These are phyloP conservation scores for Galeopsomyia nigrocyanea DNA, from an alignment of 2,888 invertebrate species.

Conservation along the genomic window DNA sequence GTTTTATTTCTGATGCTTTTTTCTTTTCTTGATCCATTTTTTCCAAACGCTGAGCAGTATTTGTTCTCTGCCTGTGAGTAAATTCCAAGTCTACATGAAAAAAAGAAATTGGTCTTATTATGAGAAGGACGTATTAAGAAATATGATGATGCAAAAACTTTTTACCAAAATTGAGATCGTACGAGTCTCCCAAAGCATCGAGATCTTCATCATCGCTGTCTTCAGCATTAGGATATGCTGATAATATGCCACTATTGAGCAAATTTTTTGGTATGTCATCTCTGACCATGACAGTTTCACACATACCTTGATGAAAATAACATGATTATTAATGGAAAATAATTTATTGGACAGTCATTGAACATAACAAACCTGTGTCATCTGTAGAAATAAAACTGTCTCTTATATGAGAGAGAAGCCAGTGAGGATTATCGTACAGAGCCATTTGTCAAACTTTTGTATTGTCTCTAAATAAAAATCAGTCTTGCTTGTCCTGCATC, in stretches of 20 bases:
- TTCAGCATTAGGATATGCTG: slow-evolving; percentile 83
- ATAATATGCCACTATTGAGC: slow-evolving; percentile 72
- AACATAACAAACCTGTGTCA: slow-evolving; percentile 78
- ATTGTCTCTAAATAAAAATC: too few relatives aligned
- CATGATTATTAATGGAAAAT: slow-evolving; percentile 2
- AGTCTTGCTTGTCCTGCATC: too few relatives aligned
- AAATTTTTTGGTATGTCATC: slow-evolving; percentile 82
- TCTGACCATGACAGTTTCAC: slow-evolving; percentile 91
- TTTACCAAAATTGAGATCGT: slow-evolving; percentile 79
- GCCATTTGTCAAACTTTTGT: slow-evolving; percentile 76
- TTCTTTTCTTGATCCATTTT: slow-evolving; percentile 89
- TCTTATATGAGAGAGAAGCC: slow-evolving; percentile 92
- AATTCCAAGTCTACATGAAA: slow-evolving; percentile 67
- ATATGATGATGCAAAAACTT: slow-evolving; percentile 24
- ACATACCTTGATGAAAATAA: slow-evolving; percentile 74
- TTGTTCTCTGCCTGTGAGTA: slow-evolving; percentile 80
- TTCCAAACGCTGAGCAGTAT: slow-evolving; percentile 90
- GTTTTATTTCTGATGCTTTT: slow-evolving; percentile 82
- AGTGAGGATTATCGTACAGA: slow-evolving; percentile 92
- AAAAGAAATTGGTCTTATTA: neutral
- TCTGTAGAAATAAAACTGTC: slow-evolving; percentile 96
- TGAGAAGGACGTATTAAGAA: neutral
- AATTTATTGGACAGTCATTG: neutral
- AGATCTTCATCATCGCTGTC: slow-evolving; percentile 85
- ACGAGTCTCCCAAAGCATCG: slow-evolving; percentile 77